Conservation (phyloP, 2,888 invertebrate genomes). For the Hydroisotoma schaefferi region DNA sequence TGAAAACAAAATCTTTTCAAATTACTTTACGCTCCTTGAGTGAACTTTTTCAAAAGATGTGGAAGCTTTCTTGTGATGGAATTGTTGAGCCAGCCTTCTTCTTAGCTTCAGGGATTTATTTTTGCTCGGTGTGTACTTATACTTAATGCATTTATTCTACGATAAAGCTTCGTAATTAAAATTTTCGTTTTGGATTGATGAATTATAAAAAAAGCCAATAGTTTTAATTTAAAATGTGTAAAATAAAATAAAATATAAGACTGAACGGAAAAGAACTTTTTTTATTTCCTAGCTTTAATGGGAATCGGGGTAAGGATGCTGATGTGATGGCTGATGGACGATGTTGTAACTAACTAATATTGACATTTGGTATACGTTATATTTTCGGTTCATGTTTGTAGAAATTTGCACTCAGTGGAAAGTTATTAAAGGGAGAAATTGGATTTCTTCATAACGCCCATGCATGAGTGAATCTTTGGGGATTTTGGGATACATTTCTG, state of each 20-base stretch:
- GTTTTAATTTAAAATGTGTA: not conserved
- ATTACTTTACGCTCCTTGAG: too few species aligned
- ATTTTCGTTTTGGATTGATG: not conserved
- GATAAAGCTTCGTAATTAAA: too few species aligned
- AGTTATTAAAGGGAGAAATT: conserved; percentile 21
- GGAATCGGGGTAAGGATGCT: too few species aligned
- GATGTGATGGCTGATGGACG: too few species aligned
- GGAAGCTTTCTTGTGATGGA: too few species aligned
- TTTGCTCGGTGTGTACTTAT: too few species aligned
- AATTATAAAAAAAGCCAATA: not conserved
- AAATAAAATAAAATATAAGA: not conserved
- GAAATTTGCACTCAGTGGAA: too few species aligned
- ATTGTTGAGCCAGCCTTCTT: too few species aligned
- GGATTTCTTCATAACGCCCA: conserved; percentile 27
- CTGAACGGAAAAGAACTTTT: not conserved
- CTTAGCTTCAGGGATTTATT: too few species aligned
- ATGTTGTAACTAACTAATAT: not conserved
- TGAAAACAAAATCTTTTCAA: not conserved
- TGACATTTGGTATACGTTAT: not conserved
- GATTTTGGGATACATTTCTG: not conserved
- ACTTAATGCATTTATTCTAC: too few species aligned
- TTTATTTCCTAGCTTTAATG: not conserved
- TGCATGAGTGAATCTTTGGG: conserved; percentile 23
- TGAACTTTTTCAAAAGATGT: too few species aligned
- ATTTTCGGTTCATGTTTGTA: not conserved